These are phyloP conservation scores for Orchestes rusci DNA, from an alignment of 2,888 invertebrate genomes.

Conservation along the genomic window DNA sequence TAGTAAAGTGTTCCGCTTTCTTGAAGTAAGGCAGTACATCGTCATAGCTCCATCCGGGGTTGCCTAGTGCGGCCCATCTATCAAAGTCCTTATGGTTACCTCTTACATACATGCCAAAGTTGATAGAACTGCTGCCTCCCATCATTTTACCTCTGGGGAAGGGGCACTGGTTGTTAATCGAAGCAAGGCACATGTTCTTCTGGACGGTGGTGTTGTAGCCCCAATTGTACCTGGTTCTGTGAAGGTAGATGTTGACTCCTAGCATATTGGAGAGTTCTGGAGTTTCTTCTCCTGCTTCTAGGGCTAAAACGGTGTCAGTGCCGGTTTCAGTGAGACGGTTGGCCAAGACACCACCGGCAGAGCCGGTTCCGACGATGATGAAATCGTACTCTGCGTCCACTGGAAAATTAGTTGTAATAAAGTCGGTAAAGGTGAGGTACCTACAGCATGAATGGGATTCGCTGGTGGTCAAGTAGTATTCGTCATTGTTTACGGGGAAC, in stretches of 20 bases:
- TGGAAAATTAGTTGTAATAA: no score
- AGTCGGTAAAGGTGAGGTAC: no score
- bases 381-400: constrained; percentile 10
- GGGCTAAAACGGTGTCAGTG: constrained; percentile 4
- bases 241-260: constrained; percentile 10
- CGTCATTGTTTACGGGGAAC: constrained; percentile 6
- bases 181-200: constrained; percentile 12
- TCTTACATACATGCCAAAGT: constrained; percentile 12
- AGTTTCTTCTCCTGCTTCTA: constrained; percentile 9
- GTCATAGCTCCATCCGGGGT: constrained; percentile 8
- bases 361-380: constrained; percentile 12
- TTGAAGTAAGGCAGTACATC: constrained; percentile 11
- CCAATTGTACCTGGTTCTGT: constrained; percentile 10
- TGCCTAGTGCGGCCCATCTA: constrained; percentile 4
- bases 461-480: background rate
- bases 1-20: constrained; percentile 7
- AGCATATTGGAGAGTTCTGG: constrained; percentile 10
- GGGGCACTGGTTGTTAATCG: constrained; percentile 1
- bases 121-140: constrained; percentile 12
- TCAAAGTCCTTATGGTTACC: constrained; percentile 9
- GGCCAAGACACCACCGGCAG: constrained; percentile 15
- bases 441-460: no score
- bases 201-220: constrained; percentile 12
- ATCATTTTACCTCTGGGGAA: constrained; percentile 12
- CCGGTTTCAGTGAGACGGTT: constrained; percentile 10